phyloP scores from a whole-genome alignment of 1,140 invertebrate species.

The Drosophila orena region DNA sequence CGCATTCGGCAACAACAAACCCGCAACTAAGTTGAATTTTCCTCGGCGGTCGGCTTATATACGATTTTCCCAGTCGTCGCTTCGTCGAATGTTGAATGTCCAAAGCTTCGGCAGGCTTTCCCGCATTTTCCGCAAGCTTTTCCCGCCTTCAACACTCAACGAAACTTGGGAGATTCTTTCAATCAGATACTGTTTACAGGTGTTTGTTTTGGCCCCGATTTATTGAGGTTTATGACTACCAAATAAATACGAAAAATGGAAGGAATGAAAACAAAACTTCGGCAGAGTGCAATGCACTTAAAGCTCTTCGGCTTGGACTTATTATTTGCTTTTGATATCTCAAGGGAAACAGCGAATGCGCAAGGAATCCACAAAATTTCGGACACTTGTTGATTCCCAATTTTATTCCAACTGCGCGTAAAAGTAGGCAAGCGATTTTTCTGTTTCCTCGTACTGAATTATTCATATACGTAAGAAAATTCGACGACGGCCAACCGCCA shows the following conservation, averaged over 20 bases:
- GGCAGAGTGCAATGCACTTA: slow-evolving; percentile 27
- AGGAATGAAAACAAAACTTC: background rate
- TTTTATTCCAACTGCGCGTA: slow-evolving; percentile 7
- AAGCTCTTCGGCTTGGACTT: slow-evolving; percentile 20
- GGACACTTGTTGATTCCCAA: slow-evolving; percentile 46
- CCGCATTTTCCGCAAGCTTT: slow-evolving; percentile 61
- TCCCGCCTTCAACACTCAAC: slow-evolving; percentile 41
- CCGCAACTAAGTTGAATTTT: slow-evolving; percentile 75
- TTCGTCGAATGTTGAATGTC: slow-evolving; percentile 68
- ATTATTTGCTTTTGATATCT: slow-evolving; percentile 18
- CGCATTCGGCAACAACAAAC: slow-evolving; percentile 62
- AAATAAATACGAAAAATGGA: background rate
- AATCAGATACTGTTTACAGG: slow-evolving; percentile 68
- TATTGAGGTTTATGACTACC: slow-evolving; percentile 26
- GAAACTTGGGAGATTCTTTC: slow-evolving; percentile 50
- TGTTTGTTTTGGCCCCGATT: slow-evolving; percentile 73
- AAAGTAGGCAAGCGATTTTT: slow-evolving; percentile 17
- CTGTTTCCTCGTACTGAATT: slow-evolving; percentile 27
- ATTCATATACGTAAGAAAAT: slow-evolving; percentile 51
- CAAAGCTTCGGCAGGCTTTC: slow-evolving; percentile 52
- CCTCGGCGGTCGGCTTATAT: slow-evolving; percentile 60
- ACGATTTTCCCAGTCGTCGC: slow-evolving; percentile 55
- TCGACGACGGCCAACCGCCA: slow-evolving; percentile 13
- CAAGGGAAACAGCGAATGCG: background rate
- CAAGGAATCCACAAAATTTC: slow-evolving; percentile 16